Evolutionary conservation across 2,797 vertebrate species (phyloP), one percentile per base, ranked within the genome.

Genomic region (Crocodylus rhombifer): DNA sequence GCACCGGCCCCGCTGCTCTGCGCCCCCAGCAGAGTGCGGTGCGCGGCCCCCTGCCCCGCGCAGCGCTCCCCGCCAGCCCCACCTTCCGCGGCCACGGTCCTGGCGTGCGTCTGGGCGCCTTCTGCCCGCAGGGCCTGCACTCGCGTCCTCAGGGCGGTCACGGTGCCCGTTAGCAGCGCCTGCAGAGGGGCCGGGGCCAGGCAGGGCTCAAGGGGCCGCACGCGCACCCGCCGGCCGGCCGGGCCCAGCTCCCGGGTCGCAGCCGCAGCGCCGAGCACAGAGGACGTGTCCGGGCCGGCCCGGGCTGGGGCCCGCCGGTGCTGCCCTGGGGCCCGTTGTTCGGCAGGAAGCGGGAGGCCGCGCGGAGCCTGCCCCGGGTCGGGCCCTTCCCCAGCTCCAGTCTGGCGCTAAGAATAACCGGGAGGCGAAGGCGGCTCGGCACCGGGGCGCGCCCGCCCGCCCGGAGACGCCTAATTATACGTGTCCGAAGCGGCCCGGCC

Each of bases 121-220:
- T 77, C 75, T 42, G 25, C 33, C 42, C 21, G 56, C 11, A 21
- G 23, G n/a, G 75, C 28, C 1, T 42, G 4, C 3, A 77, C 33
- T 18, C 9, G 28, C 13, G 30, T 11, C 26, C 10, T 36, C 28
- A 77, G 56, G 75, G 75, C 75, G 6, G 75, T 77, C 75, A 77
- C 9, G 28, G 57, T 77, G 55, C 25, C 26, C 11, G 51, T 18
- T n/a, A 77, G 55, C 5, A 5, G 14, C 16, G 14, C 57, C 75
- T 77, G 55, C 26, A 42, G 42, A 8, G 42, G 42, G 42, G 42
- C 7, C 42, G 10, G 42, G 42, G 30, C 30, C 30, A 42, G 42
- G n/a, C 1, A 90, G 94, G 33, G 81, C 88, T 78, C 89, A 89
- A 42, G 93, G 92, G 26, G 30, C 30, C 30, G 30, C 30, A 30